These are phyloP conservation scores for Drosophila algonquin DNA, from an alignment of 2,888 invertebrate species.

Conservation along the genomic window DNA sequence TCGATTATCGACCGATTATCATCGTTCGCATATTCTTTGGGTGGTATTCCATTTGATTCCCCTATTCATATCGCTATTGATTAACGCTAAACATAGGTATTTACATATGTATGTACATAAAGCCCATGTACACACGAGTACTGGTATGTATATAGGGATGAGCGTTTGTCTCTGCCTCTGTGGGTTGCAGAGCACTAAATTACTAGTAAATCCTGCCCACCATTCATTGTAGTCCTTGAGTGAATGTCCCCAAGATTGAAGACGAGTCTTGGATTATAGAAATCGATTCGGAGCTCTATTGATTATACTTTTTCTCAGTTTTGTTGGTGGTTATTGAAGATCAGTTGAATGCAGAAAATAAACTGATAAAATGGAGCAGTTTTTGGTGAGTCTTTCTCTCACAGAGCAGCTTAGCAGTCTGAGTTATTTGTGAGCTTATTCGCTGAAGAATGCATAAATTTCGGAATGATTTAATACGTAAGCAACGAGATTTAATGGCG, in stretches of 20 bases:
- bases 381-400: no score
- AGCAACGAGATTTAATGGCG: no score
- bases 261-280: conserved; percentile 34
- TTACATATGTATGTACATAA: not conserved
- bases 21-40: not conserved
- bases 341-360: no score
- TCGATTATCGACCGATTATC: not conserved
- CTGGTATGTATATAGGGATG: not conserved
- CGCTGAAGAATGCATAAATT: no score
- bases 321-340: no score
- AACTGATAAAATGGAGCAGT: no score
- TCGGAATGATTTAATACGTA: no score
- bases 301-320: no score
- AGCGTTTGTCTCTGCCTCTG: conserved; percentile 4
- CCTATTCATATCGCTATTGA: conserved; percentile 9
- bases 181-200: conserved; percentile 51
- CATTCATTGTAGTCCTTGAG: conserved; percentile 52
- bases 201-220: conserved; percentile 61
- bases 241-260: conserved; percentile 62
- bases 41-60: not conserved
- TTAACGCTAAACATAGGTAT: conserved; percentile 43
- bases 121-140: not conserved
- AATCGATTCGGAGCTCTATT: no score
- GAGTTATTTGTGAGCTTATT: no score
- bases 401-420: no score